Evolutionary conservation across 2,113 vertebrate genomes (phyloP).

Genomic region (Misgurnus anguillicaudatus): DNA sequence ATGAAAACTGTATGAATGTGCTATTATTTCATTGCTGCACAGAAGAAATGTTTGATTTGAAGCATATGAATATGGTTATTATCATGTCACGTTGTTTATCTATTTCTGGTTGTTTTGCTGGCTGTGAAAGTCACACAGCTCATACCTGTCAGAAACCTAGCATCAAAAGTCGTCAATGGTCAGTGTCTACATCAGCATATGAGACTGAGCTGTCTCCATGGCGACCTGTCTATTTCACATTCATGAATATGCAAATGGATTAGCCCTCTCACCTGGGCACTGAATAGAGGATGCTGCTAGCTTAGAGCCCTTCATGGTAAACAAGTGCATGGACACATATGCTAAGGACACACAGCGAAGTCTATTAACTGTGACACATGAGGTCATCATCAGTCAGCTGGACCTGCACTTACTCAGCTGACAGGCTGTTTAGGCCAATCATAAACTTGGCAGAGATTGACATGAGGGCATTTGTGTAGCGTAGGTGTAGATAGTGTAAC

Average conservation of each 20-base stretch:
- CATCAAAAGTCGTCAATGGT: background rate
- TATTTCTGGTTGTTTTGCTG: background rate
- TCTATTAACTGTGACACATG: background rate
- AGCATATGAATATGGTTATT: background rate
- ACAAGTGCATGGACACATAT: constrained; percentile 10
- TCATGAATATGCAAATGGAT: constrained; percentile 40
- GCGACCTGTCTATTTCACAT: constrained; percentile 33
- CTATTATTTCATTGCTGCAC: background rate
- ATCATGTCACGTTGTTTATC: background rate
- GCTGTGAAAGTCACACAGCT: background rate
- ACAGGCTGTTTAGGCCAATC: background rate
- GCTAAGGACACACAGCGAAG: constrained; percentile 3
- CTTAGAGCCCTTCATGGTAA: background rate
- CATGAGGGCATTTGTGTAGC: background rate
- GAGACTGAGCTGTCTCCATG: constrained; percentile 38
- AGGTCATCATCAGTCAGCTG: constrained; percentile 23
- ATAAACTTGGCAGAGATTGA: constrained; percentile 12
- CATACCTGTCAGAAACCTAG: background rate
- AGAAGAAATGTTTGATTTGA: background rate
- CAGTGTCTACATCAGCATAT: constrained; percentile 23
- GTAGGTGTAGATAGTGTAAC: background rate
- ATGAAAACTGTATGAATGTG: background rate
- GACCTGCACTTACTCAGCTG: background rate
- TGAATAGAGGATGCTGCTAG: constrained; percentile 19
- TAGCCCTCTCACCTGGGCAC: constrained; percentile 12